These are phyloP conservation scores for Anser cygnoides DNA, from an alignment of 2,113 vertebrate genomes.

Conservation along the genomic window DNA sequence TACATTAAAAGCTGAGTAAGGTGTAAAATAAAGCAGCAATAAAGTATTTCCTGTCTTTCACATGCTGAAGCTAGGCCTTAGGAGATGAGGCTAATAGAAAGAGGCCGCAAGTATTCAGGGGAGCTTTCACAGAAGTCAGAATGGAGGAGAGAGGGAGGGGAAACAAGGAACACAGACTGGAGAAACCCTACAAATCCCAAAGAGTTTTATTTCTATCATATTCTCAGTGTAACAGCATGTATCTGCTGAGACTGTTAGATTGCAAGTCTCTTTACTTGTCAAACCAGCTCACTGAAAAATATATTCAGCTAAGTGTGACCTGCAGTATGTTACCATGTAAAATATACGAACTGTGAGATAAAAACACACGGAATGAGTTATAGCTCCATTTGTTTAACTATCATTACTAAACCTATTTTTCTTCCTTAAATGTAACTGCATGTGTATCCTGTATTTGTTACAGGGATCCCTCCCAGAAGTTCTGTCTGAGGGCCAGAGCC, in stretches of 20 bases:
- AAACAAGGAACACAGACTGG: neutral
- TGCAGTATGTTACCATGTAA: neutral
- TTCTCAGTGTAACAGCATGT: neutral
- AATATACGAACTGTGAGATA: neutral
- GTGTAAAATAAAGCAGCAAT: neutral
- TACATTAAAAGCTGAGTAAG: neutral
- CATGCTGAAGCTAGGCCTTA: neutral
- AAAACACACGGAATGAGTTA: neutral
- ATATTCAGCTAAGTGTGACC: neutral
- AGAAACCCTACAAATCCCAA: neutral
- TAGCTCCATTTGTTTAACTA: neutral
- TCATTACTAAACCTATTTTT: too few species aligned
- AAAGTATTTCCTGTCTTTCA: neutral
- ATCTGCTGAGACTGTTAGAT: neutral
- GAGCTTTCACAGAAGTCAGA: constrained; percentile 2
- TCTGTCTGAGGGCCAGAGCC: neutral
- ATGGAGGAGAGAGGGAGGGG: neutral
- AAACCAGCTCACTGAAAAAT: neutral
- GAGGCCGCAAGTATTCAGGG: neutral
- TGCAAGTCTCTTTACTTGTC: neutral
- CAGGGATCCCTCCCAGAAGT: neutral
- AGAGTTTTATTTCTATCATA: neutral
- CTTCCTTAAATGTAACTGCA: neutral
- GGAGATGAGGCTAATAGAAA: neutral
- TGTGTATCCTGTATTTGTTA: neutral